Evolutionary conservation across 1,140 invertebrate genomes (phyloP).

Genomic region (Nephotettix cincticeps): DNA sequence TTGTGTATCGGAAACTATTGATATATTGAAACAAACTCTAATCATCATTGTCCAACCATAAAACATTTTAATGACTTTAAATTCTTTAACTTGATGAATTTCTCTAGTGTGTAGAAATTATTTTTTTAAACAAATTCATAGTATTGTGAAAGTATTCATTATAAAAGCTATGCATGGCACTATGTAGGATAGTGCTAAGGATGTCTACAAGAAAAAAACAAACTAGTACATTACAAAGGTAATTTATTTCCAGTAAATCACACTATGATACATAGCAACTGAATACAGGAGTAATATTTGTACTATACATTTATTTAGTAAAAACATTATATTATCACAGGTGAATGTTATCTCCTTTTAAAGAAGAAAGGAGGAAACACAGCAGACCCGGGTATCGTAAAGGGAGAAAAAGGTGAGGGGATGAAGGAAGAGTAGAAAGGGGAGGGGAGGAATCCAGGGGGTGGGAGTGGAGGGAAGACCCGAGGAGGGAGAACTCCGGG

Average conservation of each 20-base stretch:
- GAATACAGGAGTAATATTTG: neutral
- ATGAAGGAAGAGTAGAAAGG: neutral
- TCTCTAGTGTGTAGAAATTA: no score
- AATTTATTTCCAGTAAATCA: neutral
- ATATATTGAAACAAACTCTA: no score
- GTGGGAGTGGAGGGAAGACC: constrained; percentile 40
- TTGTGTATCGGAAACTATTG: no score
- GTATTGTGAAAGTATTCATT: no score
- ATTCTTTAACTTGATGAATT: no score
- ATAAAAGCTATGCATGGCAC: no score
- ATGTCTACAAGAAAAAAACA: no score
- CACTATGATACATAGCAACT: neutral
- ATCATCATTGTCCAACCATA: no score
- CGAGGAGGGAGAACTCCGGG: constrained; percentile 27
- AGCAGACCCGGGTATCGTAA: constrained; percentile 12
- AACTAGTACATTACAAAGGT: no score
- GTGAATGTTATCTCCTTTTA: neutral
- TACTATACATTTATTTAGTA: neutral
- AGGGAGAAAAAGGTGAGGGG: neutral
- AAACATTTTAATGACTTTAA: no score
- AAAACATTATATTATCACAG: neutral
- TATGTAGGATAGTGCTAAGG: no score
- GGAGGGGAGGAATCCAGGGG: neutral
- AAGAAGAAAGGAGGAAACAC: constrained; percentile 5
- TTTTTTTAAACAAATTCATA: no score